Percentiles rank a stretch among this genome's conserved stretches.
phyloP scores from a whole-genome alignment of 2,113 vertebrate species.

The Siphamia tubifer region DNA sequence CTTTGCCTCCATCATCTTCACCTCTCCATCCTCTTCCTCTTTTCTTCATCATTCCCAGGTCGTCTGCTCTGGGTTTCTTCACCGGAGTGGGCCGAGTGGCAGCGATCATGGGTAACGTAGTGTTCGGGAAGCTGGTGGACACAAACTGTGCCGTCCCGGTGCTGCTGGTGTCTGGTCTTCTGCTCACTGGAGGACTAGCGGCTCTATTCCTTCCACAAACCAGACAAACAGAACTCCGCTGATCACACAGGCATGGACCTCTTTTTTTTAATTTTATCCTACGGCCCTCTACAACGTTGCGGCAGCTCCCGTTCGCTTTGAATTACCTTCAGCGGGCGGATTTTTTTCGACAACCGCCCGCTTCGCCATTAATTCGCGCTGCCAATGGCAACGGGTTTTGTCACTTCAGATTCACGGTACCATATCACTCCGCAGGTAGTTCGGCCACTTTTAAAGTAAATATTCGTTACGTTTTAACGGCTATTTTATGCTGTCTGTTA shows the following conservation, averaged over 20 bases:
- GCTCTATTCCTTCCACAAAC: conserved; percentile 71
- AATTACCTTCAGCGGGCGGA: no score
- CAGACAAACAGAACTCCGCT: conserved; percentile 73
- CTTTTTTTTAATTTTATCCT: no score
- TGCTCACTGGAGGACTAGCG: conserved; percentile 69
- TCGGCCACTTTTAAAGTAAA: no score
- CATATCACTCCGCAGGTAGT: no score
- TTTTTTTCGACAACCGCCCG: no score
- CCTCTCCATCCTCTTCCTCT: neutral
- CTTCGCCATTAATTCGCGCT: no score
- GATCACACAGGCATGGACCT: neutral
- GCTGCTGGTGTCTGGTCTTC: conserved; percentile 73
- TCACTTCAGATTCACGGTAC: no score
- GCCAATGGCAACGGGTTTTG: no score
- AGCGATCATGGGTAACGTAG: conserved; percentile 75
- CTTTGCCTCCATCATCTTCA: neutral
- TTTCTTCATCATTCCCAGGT: conserved; percentile 49
- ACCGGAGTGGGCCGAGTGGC: conserved; percentile 75
- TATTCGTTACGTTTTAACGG: no score
- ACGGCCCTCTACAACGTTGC: no score
- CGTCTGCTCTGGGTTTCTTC: conserved; percentile 80
- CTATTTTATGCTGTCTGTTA: no score
- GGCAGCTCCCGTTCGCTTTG: no score
- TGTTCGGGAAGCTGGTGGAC: conserved; percentile 77
- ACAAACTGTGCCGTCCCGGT: conserved; percentile 73